A percentile compares a stretch with the other conserved stretches of the same genome.
These are phyloP conservation scores for Virgularia gustaviana DNA, from an alignment of 92 coral and sea anemone genomes.

Conservation along the genomic window DNA sequence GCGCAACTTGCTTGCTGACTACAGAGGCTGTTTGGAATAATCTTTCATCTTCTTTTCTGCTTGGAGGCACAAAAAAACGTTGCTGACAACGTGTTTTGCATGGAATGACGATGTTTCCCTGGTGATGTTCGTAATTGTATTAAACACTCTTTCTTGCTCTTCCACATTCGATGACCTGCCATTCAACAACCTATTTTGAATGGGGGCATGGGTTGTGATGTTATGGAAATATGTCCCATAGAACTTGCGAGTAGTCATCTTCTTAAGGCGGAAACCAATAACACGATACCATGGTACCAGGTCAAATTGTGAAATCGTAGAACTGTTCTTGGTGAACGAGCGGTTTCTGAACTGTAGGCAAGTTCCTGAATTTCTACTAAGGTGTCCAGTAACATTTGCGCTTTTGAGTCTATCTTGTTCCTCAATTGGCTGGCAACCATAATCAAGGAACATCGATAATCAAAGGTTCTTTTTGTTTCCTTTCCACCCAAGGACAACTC, in stretches of 20 bases:
- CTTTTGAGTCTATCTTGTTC: background rate
- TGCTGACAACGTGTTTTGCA: background rate
- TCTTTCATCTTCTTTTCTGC: background rate
- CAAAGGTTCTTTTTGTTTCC: background rate
- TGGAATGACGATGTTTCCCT: background rate
- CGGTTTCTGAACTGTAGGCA: background rate
- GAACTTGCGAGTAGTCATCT: background rate
- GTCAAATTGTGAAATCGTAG: slow-evolving; percentile 46
- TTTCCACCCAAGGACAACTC: slow-evolving; percentile 1
- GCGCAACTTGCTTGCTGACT: slow-evolving; percentile 1
- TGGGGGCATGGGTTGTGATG: slow-evolving; percentile 13
- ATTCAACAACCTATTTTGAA: slow-evolving; percentile 25
- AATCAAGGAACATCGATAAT: slow-evolving; percentile 6
- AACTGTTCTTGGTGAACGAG: slow-evolving; percentile 1
- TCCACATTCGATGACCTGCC: slow-evolving; percentile 41
- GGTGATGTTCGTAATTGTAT: slow-evolving; percentile 14
- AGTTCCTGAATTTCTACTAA: slow-evolving; percentile 1
- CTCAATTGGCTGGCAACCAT: background rate
- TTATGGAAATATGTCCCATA: background rate
- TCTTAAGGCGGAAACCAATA: slow-evolving; percentile 13
- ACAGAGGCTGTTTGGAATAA: slow-evolving; percentile 17
- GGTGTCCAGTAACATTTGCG: slow-evolving; percentile 6
- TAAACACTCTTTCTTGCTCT: slow-evolving; percentile 48
- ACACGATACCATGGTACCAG: slow-evolving; percentile 54
- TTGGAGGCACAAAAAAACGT: background rate